Evolutionary conservation across 2,797 vertebrate genomes (phyloP), one percentile per base, ranked within the genome.

Genomic region (Propithecus deckenii): DNA sequence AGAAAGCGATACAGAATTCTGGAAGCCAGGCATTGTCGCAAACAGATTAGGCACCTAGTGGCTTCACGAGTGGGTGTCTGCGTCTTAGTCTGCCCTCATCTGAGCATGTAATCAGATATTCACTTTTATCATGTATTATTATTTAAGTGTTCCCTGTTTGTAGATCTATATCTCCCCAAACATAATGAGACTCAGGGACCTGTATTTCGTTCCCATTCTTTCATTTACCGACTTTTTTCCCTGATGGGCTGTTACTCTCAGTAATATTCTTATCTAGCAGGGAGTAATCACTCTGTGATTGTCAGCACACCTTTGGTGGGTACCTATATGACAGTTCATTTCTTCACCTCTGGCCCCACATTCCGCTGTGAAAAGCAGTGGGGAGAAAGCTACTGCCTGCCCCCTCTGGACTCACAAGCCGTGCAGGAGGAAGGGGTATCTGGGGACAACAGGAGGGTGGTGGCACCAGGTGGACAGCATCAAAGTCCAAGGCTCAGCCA

Each of bases 271-370:
- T n/a, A 35, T 13, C 71, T 23, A 59, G 50, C 30, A 41, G 38
- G 63, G 14, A 28, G 18, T 0, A 3, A 5, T 20, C 10, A 23
- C 0, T 17, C 35, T 10, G 2, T 1, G 3, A 57, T 4, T 4
- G 5, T 15, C 5, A 0, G 1, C 9, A 0, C 25, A 2, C 22
- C 30, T 57, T n/a, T 38, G 43, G 22, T 3, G 25, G 28, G n/a
- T 15, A 13, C 7, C 17, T 28, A 12, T 0, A 9, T 0, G 57
- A 11, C 0, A 8, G 52, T 7, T 0, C n/a, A 25, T 23, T 30
- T 52, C 52, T 65, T 75, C n/a, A 23, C 12, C 69, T 57, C 12
- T 3, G 18, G 11, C n/a, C 17, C 74, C 50, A 15, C 1, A 5
- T 20, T 15, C 52, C 76, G 35, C 30, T 35, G 13, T 78, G 25